Evolutionary conservation across 2,888 invertebrate species (phyloP).

Genomic region (Eupithecia subumbrata): DNA sequence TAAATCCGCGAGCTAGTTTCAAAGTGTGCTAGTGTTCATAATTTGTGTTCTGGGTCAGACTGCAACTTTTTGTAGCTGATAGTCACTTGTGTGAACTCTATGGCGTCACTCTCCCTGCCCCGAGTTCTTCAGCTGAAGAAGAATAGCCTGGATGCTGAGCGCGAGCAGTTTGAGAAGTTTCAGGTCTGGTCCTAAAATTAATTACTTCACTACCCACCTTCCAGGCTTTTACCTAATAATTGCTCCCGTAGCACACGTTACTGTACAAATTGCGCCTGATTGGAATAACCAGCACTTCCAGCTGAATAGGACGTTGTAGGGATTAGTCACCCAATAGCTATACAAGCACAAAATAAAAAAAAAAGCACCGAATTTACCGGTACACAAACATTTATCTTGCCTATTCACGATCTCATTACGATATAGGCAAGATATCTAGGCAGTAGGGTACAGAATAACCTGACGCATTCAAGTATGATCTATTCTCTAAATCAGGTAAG

Average conservation of each 20-base stretch:
- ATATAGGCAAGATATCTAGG: not conserved
- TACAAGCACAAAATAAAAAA: not conserved
- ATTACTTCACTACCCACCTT: not conserved
- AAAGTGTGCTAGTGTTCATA: constrained; percentile 25
- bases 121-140: constrained; percentile 89
- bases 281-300: not conserved
- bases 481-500: not conserved
- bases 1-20: not conserved
- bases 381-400: not conserved
- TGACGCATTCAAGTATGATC: not conserved
- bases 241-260: not conserved
- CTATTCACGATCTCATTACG: not conserved
- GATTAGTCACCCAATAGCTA: too few species aligned
- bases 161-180: constrained; percentile 93
- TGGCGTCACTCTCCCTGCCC: constrained; percentile 90
- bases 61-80: constrained; percentile 54
- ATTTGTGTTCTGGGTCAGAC: constrained; percentile 28
- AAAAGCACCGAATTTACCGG: not conserved
- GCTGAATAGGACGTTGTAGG: not conserved
- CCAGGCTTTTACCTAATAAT: too few species aligned
- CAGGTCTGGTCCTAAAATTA: constrained; percentile 83
- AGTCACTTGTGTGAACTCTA: constrained; percentile 74
- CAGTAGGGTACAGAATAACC: not conserved
- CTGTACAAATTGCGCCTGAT: not conserved
- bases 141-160: constrained; percentile 90